These are phyloP conservation scores for Anarrhichthys ocellatus DNA, from an alignment of 2,113 vertebrate species.

Conservation along the genomic window DNA sequence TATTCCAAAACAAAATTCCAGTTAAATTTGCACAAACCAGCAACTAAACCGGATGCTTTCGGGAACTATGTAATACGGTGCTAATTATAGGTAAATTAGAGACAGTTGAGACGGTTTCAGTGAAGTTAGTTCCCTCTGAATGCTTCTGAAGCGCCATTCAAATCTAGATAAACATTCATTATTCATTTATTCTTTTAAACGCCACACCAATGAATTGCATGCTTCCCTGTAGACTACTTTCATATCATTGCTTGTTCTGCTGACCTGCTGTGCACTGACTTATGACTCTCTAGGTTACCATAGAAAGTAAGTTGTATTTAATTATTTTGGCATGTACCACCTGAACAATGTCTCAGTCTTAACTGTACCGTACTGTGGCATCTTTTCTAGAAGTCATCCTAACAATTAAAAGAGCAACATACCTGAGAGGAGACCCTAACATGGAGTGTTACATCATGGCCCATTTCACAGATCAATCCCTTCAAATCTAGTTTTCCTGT, in stretches of 20 bases:
- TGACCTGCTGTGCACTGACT: neutral
- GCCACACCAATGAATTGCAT: neutral
- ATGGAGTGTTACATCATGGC: neutral
- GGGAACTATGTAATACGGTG: neutral
- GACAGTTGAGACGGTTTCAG: neutral
- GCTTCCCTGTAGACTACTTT: neutral
- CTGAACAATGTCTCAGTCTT: neutral
- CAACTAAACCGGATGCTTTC: no score
- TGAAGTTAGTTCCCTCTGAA: neutral
- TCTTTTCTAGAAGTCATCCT: neutral
- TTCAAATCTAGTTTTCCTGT: constrained; percentile 11
- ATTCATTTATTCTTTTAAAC: neutral
- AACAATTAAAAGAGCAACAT: neutral
- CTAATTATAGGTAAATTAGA: neutral
- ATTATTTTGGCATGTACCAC: neutral
- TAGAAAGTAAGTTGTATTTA: neutral
- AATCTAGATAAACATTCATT: neutral
- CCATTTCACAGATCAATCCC: constrained; percentile 8
- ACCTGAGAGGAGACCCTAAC: neutral
- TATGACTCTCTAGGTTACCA: neutral
- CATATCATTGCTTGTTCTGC: neutral
- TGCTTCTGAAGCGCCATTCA: neutral
- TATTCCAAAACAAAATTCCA: constrained; percentile 1
- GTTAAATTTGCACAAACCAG: neutral
- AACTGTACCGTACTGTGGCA: neutral